Evolutionary conservation across 2,113 vertebrate species (phyloP).

Genomic region (Telmatochromis sp.): DNA sequence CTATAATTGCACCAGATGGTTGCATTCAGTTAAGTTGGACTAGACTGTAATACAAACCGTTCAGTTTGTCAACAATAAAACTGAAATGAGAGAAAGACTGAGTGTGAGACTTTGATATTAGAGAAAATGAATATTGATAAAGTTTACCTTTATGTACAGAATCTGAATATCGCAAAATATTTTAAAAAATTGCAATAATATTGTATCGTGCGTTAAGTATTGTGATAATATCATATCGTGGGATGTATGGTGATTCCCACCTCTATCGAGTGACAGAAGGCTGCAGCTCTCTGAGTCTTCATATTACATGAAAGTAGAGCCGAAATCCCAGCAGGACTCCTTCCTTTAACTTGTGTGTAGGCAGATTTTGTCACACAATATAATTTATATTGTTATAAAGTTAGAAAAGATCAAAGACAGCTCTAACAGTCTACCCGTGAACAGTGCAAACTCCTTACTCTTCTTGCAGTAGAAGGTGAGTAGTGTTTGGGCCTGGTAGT

Average conservation of each 20-base stretch:
- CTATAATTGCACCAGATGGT: too few species aligned
- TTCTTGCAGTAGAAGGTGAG: conserved; percentile 76
- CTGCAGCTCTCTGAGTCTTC: rapidly evolving
- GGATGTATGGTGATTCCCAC: too few species aligned
- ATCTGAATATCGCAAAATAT: too few species aligned
- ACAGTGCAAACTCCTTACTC: conserved; percentile 32
- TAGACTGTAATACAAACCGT: too few species aligned
- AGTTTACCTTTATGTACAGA: too few species aligned
- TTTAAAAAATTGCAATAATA: rapidly evolving
- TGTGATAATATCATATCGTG: too few species aligned
- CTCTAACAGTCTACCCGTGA: rapidly evolving
- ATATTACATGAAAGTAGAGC: not conserved
- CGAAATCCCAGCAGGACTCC: not conserved
- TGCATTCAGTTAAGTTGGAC: too few species aligned
- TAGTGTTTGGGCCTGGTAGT: conserved; percentile 71
- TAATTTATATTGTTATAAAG: rapidly evolving
- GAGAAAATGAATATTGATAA: too few species aligned
- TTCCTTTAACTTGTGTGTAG: rapidly evolving
- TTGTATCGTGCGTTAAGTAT: too few species aligned
- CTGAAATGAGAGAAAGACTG: too few species aligned
- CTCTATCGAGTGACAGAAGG: not conserved
- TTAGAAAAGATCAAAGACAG: not conserved
- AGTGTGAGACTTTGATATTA: too few species aligned
- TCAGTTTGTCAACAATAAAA: too few species aligned
- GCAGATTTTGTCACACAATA: rapidly evolving